Evolutionary conservation across 1,140 invertebrate genomes (phyloP), one percentile per base, ranked within the genome.

Genomic region (Lucilia cuprina): DNA sequence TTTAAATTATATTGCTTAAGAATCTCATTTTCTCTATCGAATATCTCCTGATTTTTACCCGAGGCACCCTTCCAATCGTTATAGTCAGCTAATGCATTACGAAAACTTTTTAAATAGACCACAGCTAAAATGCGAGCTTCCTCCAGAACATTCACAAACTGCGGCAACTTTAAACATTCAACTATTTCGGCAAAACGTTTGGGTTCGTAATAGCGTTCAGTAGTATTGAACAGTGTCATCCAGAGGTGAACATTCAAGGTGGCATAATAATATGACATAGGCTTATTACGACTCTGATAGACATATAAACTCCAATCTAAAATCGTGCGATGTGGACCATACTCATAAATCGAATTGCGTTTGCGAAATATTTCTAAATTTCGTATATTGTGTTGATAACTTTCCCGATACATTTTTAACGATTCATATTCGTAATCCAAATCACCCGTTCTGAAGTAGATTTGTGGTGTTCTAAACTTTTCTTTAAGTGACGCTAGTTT

Each of bases 231-330:
- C 19, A 90, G 75, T 21, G 86, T 87, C 89, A 90, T 90, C 74
- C 90, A 90, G 13, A 90, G 77, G 78, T 90, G 89, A 1, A 90
- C 88, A 30, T 86, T 87, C 4, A 90, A 87, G 0, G 89, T 90
- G 49, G 89, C 65, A 85, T 87, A 89, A 55, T 87, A 90, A 34
- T 90, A 90, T 9, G 89, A 89, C 89, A 90, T 90, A 0, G 89
- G 89, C 74, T 89, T 90, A 83, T 87, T 83, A 9, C 87, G 88
- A 77, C 89, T 90, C 65, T 90, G 89, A 49, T 85, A 89, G 0
- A 90, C 83, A 85, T 89, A 90, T 34, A 90, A 55, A 19, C 87
- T 89, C 89, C 89, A 90, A 60, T 90, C 89, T 10, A 90, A 86
- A 86, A 90, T 90, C 0, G 86, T 89, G 0, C 88, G 87, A 30